These are phyloP conservation scores for Carapus acus DNA, from an alignment of 2,797 vertebrate genomes.

Conservation along the genomic window DNA sequence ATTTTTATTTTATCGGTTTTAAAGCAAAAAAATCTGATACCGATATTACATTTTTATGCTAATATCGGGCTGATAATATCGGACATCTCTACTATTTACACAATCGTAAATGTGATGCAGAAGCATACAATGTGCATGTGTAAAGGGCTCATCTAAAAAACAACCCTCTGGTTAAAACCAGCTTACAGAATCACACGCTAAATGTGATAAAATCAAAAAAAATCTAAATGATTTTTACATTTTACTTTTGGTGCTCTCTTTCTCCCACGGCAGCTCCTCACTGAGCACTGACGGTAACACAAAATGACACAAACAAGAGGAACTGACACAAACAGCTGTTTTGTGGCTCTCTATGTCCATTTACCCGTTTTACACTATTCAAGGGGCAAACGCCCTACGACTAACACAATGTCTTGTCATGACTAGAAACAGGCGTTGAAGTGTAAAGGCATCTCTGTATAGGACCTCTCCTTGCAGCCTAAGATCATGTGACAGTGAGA, in stretches of 20 bases:
- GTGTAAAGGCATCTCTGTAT: conserved; percentile 32
- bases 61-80: too few species aligned
- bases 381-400: too few species aligned
- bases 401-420: conserved; percentile 3
- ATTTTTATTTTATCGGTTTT: too few species aligned
- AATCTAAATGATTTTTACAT: conserved; percentile 1
- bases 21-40: too few species aligned
- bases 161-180: background rate
- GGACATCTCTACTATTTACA: too few species aligned
- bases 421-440: conserved; percentile 38
- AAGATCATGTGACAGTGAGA: conserved; percentile 51
- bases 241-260: conserved; percentile 5
- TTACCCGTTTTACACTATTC: too few species aligned
- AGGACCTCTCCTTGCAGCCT: conserved; percentile 58
- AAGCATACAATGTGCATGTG: too few species aligned
- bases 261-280: conserved; percentile 19
- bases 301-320: conserved; percentile 67
- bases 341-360: conserved; percentile 30
- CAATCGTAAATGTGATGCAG: too few species aligned
- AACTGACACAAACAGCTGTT: conserved; percentile 74
- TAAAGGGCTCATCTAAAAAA: too few species aligned
- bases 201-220: background rate
- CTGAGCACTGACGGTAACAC: conserved; percentile 55
- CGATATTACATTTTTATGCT: too few species aligned
- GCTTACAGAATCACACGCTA: background rate